Conservation (phyloP, 2,888 invertebrate genomes). For the Nephrotoma guestfalica region DNA sequence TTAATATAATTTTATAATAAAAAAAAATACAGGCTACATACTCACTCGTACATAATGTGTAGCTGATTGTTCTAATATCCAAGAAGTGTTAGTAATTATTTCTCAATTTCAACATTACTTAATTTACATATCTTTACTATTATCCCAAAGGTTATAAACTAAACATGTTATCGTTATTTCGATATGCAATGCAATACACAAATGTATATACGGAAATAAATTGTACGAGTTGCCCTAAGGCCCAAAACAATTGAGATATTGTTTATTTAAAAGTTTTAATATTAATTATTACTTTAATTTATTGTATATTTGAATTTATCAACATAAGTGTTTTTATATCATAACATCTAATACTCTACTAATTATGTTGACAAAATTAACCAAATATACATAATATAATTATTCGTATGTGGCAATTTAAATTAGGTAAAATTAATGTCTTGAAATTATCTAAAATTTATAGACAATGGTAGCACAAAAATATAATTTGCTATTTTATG, state of each 20-base stretch:
- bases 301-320: background rate
- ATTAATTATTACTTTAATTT: background rate
- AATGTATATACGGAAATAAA: background rate
- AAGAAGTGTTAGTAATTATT: background rate
- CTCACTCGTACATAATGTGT: background rate
- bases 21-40: background rate
- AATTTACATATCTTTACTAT: background rate
- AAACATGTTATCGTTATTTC: background rate
- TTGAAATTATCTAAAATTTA: background rate
- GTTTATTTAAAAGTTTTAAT: background rate
- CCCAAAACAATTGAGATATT: background rate
- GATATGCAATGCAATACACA: background rate
- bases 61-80: background rate
- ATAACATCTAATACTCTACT: background rate
- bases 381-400: background rate
- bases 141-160: background rate
- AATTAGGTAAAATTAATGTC: background rate
- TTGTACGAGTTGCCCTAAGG: background rate
- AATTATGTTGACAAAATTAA: background rate
- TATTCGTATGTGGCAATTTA: background rate
- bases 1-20: background rate
- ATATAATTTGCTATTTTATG: background rate
- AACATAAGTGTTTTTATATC: background rate
- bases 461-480: background rate
- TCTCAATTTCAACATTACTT: background rate